Conservation (phyloP, 2,888 invertebrate genomes). For the Pseudococcus longispinus region DNA sequence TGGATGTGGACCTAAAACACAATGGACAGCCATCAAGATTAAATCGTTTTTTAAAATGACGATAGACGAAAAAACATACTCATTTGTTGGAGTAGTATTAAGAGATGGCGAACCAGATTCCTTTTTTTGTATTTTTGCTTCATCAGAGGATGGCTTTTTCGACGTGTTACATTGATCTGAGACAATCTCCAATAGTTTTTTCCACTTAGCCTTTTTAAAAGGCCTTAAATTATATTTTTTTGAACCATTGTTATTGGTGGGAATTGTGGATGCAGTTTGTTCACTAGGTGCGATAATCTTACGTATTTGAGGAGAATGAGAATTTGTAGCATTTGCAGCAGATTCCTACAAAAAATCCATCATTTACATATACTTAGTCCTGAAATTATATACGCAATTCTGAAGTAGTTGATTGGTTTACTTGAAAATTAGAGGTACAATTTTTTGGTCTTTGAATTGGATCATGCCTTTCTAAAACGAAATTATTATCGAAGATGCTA, state of each 20-base stretch:
- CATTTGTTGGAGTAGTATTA: background rate
- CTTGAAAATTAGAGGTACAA: background rate
- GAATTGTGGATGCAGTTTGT: background rate
- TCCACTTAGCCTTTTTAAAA: background rate
- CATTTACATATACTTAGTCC: background rate
- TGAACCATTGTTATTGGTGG: background rate
- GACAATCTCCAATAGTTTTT: background rate
- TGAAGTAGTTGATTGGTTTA: background rate
- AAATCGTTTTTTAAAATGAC: background rate
- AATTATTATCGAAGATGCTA: background rate
- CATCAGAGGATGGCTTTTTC: background rate
- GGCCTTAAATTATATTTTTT: constrained; percentile 25
- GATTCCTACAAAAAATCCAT: background rate
- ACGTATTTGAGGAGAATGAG: background rate
- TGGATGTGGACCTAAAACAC: background rate
- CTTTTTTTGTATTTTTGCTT: background rate
- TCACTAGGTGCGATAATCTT: background rate
- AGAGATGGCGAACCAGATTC: background rate
- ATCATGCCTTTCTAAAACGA: background rate
- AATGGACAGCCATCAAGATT: background rate
- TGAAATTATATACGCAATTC: background rate
- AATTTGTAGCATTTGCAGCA: background rate
- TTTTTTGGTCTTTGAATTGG: background rate
- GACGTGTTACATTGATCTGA: background rate
- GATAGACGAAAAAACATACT: background rate